These are phyloP conservation scores for Micronycteris hirsuta DNA, from an alignment of 2,113 vertebrate genomes.

Conservation along the genomic window DNA sequence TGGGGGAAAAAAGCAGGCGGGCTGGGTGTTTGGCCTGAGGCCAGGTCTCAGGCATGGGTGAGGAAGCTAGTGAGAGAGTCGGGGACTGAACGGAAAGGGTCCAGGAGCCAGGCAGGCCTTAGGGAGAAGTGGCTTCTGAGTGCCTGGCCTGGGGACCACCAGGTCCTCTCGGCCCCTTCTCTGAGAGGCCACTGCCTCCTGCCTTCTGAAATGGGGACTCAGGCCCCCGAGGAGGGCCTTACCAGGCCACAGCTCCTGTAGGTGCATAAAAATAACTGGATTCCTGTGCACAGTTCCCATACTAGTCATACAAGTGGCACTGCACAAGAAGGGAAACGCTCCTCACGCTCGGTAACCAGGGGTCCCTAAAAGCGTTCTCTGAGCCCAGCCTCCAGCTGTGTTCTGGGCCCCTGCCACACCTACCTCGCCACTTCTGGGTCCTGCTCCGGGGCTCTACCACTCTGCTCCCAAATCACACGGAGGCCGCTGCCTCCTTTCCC, in stretches of 20 bases:
- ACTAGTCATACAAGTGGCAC: neutral
- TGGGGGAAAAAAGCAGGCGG: neutral
- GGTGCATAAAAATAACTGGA: neutral
- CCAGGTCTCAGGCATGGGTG: neutral
- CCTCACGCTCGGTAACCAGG: neutral
- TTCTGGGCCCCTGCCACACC: neutral
- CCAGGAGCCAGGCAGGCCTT: neutral
- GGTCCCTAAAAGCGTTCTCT: neutral
- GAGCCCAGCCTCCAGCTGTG: neutral
- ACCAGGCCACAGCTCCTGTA: neutral
- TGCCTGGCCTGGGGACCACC: accelerated
- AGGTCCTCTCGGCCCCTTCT: neutral
- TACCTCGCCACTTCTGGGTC: accelerated
- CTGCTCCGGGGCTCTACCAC: neutral
- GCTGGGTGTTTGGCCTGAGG: neutral
- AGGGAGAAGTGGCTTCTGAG: neutral
- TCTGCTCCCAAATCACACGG: neutral
- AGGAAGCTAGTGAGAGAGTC: neutral
- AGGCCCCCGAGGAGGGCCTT: neutral
- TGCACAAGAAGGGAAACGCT: neutral
- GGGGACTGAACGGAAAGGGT: neutral
- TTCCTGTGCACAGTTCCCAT: neutral
- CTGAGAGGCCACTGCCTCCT: neutral
- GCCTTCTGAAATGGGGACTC: neutral
- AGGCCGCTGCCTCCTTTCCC: accelerated